Percentiles rank a stretch among this genome's conserved stretches.
These are phyloP conservation scores for Nesoenas mayeri DNA, from an alignment of 2,113 vertebrate species.

Conservation along the genomic window DNA sequence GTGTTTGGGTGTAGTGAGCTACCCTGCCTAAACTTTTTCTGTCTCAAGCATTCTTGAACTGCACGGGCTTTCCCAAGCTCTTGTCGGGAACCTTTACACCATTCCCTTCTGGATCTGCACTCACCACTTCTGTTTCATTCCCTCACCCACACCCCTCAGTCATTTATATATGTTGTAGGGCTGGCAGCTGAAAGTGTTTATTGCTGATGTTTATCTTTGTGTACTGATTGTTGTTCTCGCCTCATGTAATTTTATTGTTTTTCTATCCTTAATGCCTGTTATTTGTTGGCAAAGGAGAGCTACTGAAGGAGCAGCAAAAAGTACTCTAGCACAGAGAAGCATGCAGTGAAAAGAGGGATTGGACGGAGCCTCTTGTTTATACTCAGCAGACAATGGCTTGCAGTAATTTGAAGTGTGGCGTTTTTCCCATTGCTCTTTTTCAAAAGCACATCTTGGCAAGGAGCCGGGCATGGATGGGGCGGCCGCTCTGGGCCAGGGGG, in stretches of 20 bases:
- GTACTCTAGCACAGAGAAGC: background rate
- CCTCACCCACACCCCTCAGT: background rate
- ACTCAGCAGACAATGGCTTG: accelerated
- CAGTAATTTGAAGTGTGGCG: background rate
- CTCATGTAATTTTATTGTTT: constrained; percentile 6
- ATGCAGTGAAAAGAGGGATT: background rate
- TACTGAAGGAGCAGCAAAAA: background rate
- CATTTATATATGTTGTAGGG: background rate
- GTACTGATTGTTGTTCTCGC: background rate
- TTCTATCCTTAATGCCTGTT: background rate
- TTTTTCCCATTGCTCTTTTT: background rate
- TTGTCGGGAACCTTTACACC: background rate
- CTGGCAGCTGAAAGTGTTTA: constrained; percentile 13
- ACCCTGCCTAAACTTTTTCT: background rate
- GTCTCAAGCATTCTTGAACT: background rate
- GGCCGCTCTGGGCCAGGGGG: accelerated
- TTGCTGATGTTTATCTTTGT: constrained; percentile 33
- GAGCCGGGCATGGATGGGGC: accelerated
- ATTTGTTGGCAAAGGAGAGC: constrained; percentile 4
- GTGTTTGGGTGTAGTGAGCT: background rate
- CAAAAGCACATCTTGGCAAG: background rate
- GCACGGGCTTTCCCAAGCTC: background rate
- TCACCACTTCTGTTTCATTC: background rate
- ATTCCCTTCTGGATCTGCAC: background rate
- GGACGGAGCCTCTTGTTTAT: background rate